Base-by-base conservation (phyloP, 2,888 invertebrate species). In the Netelia fuscicornis region DNA sequence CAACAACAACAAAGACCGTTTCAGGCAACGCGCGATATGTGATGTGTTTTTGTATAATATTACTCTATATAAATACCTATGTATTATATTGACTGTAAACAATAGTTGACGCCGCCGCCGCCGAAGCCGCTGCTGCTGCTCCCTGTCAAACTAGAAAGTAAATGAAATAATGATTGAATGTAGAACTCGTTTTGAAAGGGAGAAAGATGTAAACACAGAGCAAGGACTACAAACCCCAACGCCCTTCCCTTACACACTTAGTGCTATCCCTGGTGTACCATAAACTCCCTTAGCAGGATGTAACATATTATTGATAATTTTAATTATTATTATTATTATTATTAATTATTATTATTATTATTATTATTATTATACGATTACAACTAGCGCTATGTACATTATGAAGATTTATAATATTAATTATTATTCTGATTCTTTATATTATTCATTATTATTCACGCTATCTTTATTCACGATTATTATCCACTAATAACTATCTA, bases 21-120 rank as follows among this genome's bases (percentile, higher is more conserved):
- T 89, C 88, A 89, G 92, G 90, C 84, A 37, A 37, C 90, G 91
- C 91, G 91, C 92, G 92, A 91, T 92, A 93, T 93, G 93, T 93
- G 93, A 93, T 93, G 93, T 93, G 92, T 93, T 93, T 92, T 93
- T 93, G 93, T 93, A 93, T 93, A 92, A 93, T 93, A 93, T 89
- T 92, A 91, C 92, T 93, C 92, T 92, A 93, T 93, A 93, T 93
- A 93, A 93, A 93, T 93, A 93, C 92, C 92, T 93, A 93, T 93
- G 93, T 93, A 93, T 92, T 92, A 93, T 93, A 93, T 92, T 92
- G 87, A 91, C 83, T 91, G 92, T 93, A 92, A 92, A 92, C 90
- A 90, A 92, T 93, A 92, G 91, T 91, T 91, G 91, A 90, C 90
- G 92, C 91, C 89, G 91, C 89, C 86, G 90, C 89, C 87, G 90